Base-by-base conservation (phyloP, 1,140 invertebrate species). In the Homarus americanus region DNA sequence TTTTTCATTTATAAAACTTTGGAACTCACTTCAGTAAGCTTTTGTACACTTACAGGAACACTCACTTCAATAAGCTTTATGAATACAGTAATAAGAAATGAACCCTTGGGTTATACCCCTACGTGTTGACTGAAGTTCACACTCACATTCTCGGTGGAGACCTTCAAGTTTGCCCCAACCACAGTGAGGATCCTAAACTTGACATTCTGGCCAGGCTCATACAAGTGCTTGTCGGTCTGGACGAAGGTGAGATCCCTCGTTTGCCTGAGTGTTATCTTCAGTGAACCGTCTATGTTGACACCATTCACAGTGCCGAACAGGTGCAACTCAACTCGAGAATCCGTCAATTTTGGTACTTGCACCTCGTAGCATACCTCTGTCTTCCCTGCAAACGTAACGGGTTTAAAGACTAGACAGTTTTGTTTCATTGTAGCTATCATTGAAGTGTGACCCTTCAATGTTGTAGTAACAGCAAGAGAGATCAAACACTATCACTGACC, bases 181-280 rank as follows among this genome's bases (percentile, higher is more conserved):
- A 96, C 82, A 53, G 94, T 94, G 1, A 96, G 93, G 63, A 96
- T 93, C 78, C 96, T 94, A 49, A 96, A 95, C 86, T 95, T 95
- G 20, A 96, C 95, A 91, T 94, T 94, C 92, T 96, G 95, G 3
- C 95, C 95, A 5, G 96, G 96, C 85, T 96, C 95, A 93, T 97
- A 97, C 12, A 96, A 94, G 0, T 95, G 95, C 83, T 95, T 95
- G 93, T 95, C 95, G 7, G 95, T 95, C 89, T 95, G 95, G 66
- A 95, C 93, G 82, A 95, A 83, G 53, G 82, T 83, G 41, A 36
- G 17, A 2, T 83, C 40, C 12, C 5, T 66, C 53, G 15, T 17
- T 10, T 17, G 12, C 58, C 10, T 20, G 1, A 83, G 5, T 10
- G 4, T 69, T 49, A 83, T 28, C 12, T n/a, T 20, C 58, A 20